These are phyloP conservation scores for Oryzaephilus surinamensis DNA, from an alignment of 1,140 invertebrate genomes.

Conservation along the genomic window DNA sequence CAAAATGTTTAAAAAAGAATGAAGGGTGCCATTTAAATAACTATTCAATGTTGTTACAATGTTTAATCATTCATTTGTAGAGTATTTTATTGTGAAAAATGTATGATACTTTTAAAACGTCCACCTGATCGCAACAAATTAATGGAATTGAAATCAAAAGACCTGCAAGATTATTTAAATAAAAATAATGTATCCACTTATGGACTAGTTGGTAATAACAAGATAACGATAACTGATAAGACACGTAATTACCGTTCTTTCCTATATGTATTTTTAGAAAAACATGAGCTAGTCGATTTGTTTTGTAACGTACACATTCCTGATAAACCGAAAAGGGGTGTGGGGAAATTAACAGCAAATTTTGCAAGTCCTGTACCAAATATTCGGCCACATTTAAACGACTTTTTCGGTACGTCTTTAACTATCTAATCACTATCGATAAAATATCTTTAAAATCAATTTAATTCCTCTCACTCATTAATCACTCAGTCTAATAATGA, in stretches of 20 bases:
- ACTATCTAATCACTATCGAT: constrained; percentile 4
- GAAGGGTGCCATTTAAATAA: constrained; percentile 22
- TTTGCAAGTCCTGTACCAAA: constrained; percentile 20
- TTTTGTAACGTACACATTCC: constrained; percentile 29
- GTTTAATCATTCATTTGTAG: constrained; percentile 13
- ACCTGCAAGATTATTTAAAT: constrained; percentile 33
- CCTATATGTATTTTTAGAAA: constrained; percentile 20
- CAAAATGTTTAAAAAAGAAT: constrained; percentile 26
- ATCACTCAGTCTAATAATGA: too few relatives aligned
- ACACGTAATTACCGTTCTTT: not conserved
- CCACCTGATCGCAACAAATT: constrained; percentile 30
- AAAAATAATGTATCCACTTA: constrained; percentile 32
- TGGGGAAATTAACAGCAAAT: constrained; percentile 27
- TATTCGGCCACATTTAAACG: constrained; percentile 21
- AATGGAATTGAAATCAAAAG: constrained; percentile 34
- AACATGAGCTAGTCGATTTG: constrained; percentile 31
- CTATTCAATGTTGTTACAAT: too few relatives aligned
- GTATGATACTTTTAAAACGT: constrained; percentile 28
- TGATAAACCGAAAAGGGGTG: too few relatives aligned
- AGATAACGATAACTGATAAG: not conserved
- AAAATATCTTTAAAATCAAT: constrained; percentile 13
- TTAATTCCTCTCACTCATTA: too few relatives aligned
- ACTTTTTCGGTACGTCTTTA: not conserved
- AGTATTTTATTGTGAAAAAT: constrained; percentile 31
- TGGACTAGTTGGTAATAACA: constrained; percentile 27